Evolutionary conservation across 2,888 invertebrate genomes (phyloP), one percentile per base, ranked within the genome.

Genomic region (Pandemis cinnamomeana): DNA sequence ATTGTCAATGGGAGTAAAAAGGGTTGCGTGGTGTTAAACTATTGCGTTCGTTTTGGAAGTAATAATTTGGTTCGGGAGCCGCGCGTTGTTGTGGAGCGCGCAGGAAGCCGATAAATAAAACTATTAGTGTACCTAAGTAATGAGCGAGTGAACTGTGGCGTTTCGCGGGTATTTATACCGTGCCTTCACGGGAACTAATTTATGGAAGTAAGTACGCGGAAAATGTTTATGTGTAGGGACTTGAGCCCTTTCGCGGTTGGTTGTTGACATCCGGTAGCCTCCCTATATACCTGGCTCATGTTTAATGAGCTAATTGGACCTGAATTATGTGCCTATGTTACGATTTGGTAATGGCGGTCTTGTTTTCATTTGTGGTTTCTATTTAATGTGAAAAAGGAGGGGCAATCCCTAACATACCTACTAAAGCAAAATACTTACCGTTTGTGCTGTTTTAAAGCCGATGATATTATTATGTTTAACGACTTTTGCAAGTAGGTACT

Each of bases 171-270:
- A 93, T 93, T 93, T 91, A 93, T 92, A 92, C 89, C 89, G 86
- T 90, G 90, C 89, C 88, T 93, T 93, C 90, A 85, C 92, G 86
- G 86, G 90, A 94, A 92, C 91, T 92, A 92, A 93, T 93, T 94
- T 94, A 93, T 93, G 93, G 91, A 91, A 89, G 90, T 90, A 92
- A 92, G 93, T 94, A 93, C 93, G 89, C 91, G 90, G 93, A 93
- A 94, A 93, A 92, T 92, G 92, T 94, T 93, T 93, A 93, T 92
- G 90, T 61, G 58, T 91, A 88, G 84, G 85, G 85, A 86, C 85
- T 84, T 80, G 80, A 80, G 85, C 83, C 86, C 87, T 84, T 87
- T 85, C 87, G 80, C 86, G 85, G 86, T 84, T 77, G 80, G 82
- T 82, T 84, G 90, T 86, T 91, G 92, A 92, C 92, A 91, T 93